Evolutionary conservation across 1,140 invertebrate species (phyloP), one percentile per base, ranked within the genome.

Genomic region (Calycopis cecrops): DNA sequence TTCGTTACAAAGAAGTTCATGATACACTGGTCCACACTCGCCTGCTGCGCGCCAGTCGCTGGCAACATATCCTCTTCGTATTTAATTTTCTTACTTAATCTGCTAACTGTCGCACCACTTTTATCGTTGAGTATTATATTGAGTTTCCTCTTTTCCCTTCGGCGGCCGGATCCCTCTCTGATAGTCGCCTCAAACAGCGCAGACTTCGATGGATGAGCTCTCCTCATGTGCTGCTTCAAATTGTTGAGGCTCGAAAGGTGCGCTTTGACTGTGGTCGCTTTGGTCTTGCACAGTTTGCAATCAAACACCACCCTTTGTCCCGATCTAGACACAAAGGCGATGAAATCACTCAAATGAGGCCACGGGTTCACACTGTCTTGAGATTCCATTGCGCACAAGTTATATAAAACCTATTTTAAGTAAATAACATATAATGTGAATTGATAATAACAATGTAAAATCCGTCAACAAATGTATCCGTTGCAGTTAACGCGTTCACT

Each of bases 211-310:
- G 21, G 2, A 28, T 28, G 21, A 6, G 21, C 21, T 28, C 21
- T 28, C 21, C 21, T 28, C 21, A 28, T 28, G 6, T 44, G 38
- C 58, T 33, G 54, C 55, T 62, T 62, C 55, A 58, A 58, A 57
- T 48, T 14, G 42, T 50, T 57, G 21, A 47, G 21, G 21, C 21
- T 28, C 6, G 21, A 28, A 28, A 28, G 21, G 21, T 28, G 21
- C 21, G 21, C 21, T 28, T 6, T 28, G 57, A 57, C 11, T 62
- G 47, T 50, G 55, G 51, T 35, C 54, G 37, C 40, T 57, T 3
- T 14, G 18, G 3, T 4, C 14, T 44, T 44, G 21, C 42, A 17
- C 18, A 14, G 14, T 44, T 44, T 44, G 16, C 42, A 17, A 8
- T 14, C 42, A 44, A 44, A 16, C 9, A 44, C 4, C 18, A 44